Evolutionary conservation across 2,888 invertebrate species (phyloP), one percentile per base, ranked within the genome.

Genomic region (Glyphotaelius pellucidus): DNA sequence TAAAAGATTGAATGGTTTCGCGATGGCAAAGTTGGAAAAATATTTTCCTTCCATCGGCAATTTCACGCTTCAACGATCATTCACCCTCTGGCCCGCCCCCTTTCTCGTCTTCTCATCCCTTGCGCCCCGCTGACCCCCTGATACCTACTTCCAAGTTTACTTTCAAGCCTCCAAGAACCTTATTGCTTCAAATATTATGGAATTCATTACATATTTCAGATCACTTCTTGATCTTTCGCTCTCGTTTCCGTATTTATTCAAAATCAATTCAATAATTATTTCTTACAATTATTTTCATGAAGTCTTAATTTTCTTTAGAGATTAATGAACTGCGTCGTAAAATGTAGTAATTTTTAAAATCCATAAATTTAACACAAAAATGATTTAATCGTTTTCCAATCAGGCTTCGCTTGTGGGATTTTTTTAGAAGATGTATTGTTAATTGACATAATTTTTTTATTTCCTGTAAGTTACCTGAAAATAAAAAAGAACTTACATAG

Each of bases 21-120:
- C 81, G 87, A 81, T 81, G 81, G 88, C 42, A 84, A 47, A 84
- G 67, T 90, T 84, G 90, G 90, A 84, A 90, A 91, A 91, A 91
- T 91, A 91, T 91, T 91, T 90, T 91, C 89, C 79, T 67, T 86
- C 91, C 91, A 84, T 89, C 85, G 91, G 89, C 91, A 91, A 91
- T 91, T 91, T 91, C 89, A 89, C 84, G 91, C 91, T 89, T 38
- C 80, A 86, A 85, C 80, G 84, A 89, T 89, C 91, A 89, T 89
- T 84, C 84, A 89, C 85, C 89, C 91, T 80, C 91, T 31, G 12
- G 84, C 67, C 81, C 83, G 19, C n/a, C 25, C 47, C n/a, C 47
- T 3, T 79, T 19, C 30, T 25, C 85, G 3, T 31, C 32, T 47
- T 31, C 47, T 31, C 47, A 30, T 30, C 47, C n/a, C 52, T 14